Base-by-base conservation (phyloP, 2,888 invertebrate species). In the Oscheius sp. region DNA sequence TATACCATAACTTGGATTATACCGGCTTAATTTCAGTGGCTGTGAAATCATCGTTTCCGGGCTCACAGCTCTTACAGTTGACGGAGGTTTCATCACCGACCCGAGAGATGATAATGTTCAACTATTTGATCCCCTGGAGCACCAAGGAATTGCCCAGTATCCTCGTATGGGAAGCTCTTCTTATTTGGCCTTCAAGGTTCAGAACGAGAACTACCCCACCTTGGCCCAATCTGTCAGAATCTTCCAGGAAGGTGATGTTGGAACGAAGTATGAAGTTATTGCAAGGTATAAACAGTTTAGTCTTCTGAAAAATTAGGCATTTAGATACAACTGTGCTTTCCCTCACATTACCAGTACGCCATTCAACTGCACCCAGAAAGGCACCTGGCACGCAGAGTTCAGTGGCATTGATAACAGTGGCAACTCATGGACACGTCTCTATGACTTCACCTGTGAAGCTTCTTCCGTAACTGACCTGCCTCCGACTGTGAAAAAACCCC, bases 61-160 rank as follows among this genome's bases (percentile, higher is more conserved):
- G n/a, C 74, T 70, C 4, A 85, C 82, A 0, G 58, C 62, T 10
- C 75, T 84, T 2, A 73, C 79, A 11, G 63, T 81, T 9, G 83
- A 85, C 70, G 85, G 85, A 50, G 85, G 85, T 9, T 85, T 85
- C 65, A 81, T 85, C 21, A 51, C 70, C 21, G 79, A 83, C 73
- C 50, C 63, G n/a, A 57, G 70, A 3, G 81, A 80, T 62, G 85
- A 85, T 75, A 68, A 79, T 48, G 80, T 81, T 42, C 80, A 80
- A 48, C 55, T 72, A 7, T 65, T 79, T 47, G 66, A 77, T 32
- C 33, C 71, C 1, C 57, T 0, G 58, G 68, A 72, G 9, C 76
- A 77, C 53, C 74, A 82, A 42, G 83, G 75, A 42, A 81, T 85
- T 42, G 73, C 75, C 63, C 74, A 79, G 29, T 79, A 77, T 53